A percentile compares a stretch with the other conserved stretches of the same genome.
These are phyloP conservation scores for Hesperia comma DNA, from an alignment of 2,888 invertebrate genomes.

Conservation along the genomic window DNA sequence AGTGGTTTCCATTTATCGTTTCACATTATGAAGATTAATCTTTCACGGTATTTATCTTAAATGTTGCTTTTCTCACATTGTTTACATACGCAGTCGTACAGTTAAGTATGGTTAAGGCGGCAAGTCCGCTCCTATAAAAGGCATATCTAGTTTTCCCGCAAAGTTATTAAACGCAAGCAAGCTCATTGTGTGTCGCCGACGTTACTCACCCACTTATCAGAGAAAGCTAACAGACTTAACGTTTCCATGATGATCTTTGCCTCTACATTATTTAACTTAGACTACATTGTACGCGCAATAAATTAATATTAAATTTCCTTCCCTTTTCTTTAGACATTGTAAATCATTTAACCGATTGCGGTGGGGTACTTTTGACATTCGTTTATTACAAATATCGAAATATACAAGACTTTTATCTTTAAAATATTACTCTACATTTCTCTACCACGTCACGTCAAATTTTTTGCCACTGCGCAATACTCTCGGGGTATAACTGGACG, in stretches of 20 bases:
- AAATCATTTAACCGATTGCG: too few species aligned
- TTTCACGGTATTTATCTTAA: neutral
- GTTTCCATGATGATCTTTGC: constrained; percentile 10
- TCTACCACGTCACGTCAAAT: too few species aligned
- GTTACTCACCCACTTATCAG: constrained; percentile 25
- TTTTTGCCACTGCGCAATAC: too few species aligned
- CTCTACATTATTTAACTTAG: neutral
- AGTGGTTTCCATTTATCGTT: too few species aligned
- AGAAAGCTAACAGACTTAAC: constrained; percentile 23
- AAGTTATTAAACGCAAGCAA: constrained; percentile 31
- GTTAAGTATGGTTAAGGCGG: neutral
- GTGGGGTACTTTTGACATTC: too few species aligned
- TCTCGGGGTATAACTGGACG: too few species aligned
- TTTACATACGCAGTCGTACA: neutral
- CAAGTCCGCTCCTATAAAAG: constrained; percentile 18
- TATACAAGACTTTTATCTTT: too few species aligned
- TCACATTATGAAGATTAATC: too few species aligned
- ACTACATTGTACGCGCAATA: neutral
- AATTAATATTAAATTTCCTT: too few species aligned
- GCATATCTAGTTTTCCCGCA: constrained; percentile 33
- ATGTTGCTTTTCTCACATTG: neutral
- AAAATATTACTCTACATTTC: too few species aligned
- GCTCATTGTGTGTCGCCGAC: constrained; percentile 24
- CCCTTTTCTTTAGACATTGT: too few species aligned
- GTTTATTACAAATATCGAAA: too few species aligned